phyloP scores from a whole-genome alignment of 1,140 invertebrate species.

The Wasmannia auropunctata region DNA sequence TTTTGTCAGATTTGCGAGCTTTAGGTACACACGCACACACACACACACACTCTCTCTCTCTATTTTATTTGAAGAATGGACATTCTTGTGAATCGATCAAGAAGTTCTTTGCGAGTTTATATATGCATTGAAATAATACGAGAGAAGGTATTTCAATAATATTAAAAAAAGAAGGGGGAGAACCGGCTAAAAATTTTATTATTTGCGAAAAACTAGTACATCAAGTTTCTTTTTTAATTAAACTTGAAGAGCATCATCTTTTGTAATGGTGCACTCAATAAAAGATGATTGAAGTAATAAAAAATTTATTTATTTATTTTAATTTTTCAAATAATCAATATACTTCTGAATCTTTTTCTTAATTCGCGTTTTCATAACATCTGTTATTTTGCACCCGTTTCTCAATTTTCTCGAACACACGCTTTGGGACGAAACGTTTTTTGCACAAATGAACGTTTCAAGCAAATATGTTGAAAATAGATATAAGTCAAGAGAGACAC shows the following conservation, averaged over 20 bases:
- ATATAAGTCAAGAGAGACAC: not conserved
- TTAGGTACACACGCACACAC: too few relatives aligned
- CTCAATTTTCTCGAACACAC: not conserved
- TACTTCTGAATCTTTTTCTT: not conserved
- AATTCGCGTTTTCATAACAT: not conserved
- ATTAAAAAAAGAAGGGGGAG: not conserved
- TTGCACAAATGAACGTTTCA: not conserved
- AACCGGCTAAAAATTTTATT: not conserved
- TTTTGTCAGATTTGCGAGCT: not conserved
- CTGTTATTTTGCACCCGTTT: not conserved
- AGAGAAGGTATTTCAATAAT: not conserved
- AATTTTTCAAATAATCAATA: not conserved
- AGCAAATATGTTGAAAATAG: not conserved
- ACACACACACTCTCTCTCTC: too few relatives aligned
- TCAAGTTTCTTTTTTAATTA: not conserved
- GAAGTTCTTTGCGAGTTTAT: not conserved
- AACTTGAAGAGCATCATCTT: not conserved
- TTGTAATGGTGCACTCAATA: not conserved
- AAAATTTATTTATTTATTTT: not conserved
- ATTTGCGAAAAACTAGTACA: not conserved
- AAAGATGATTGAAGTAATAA: not conserved
- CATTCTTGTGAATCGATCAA: not conserved
- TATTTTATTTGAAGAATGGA: not conserved
- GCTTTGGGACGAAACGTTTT: not conserved
- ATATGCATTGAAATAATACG: not conserved